A percentile compares a stretch with the other conserved stretches of the same genome.
Evolutionary conservation across 2,888 invertebrate species (phyloP).

Genomic region (Hyposoter dolosus): DNA sequence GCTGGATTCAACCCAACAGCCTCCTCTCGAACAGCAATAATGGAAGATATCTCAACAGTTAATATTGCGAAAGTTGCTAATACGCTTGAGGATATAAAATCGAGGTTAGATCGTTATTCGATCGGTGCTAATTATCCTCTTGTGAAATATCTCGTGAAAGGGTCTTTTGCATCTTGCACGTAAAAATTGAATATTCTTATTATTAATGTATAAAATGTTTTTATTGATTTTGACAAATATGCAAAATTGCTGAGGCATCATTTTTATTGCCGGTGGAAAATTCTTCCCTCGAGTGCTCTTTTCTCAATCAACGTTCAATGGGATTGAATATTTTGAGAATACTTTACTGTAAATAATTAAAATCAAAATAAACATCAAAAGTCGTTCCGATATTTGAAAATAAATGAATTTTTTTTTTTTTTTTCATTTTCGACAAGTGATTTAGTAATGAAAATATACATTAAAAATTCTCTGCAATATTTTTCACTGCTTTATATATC

Average conservation of each 20-base stretch:
- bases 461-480: too few species aligned
- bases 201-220: neutral
- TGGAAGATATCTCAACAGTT: slow-evolving; percentile 29
- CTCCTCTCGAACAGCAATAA: slow-evolving; percentile 44
- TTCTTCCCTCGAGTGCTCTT: neutral
- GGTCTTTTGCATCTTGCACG: slow-evolving; percentile 4
- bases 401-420: too few species aligned
- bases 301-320: neutral
- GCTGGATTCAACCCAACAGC: slow-evolving; percentile 19
- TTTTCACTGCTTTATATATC: too few species aligned
- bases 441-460: too few species aligned
- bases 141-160: slow-evolving; percentile 43
- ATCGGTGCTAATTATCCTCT: slow-evolving; percentile 39
- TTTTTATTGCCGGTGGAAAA: neutral
- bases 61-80: slow-evolving; percentile 54
- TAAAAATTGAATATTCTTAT: neutral
- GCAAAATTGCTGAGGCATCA: neutral
- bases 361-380: too few species aligned
- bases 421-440: too few species aligned
- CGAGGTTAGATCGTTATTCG: slow-evolving; percentile 46
- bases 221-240: neutral
- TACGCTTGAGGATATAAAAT: slow-evolving; percentile 51
- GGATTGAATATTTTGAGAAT: neutral
- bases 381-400: too few species aligned
- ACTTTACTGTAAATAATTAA: neutral